phyloP scores from a whole-genome alignment of 1,140 invertebrate species.

The Zaprionus taronus region DNA sequence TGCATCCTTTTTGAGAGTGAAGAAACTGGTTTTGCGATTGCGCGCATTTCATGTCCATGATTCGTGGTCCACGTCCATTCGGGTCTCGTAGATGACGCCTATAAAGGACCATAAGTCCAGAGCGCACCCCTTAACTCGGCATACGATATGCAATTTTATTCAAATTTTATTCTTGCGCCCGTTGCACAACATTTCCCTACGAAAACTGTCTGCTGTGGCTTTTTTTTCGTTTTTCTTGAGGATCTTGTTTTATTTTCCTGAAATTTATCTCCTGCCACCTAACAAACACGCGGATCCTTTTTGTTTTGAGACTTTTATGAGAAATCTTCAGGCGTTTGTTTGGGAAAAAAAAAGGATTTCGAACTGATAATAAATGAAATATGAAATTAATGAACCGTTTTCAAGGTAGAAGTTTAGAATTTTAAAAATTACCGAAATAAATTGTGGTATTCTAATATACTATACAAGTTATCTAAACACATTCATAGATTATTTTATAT shows the following conservation, averaged over 20 bases:
- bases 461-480: not conserved
- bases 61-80: constrained; percentile 14
- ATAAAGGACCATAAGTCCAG: constrained; percentile 6
- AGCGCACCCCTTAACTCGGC: constrained; percentile 49
- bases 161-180: constrained; percentile 52
- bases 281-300: constrained; percentile 47
- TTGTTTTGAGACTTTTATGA: constrained; percentile 42
- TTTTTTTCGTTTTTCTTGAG: constrained; percentile 23
- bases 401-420: not conserved
- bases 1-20: constrained; percentile 68
- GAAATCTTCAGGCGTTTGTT: constrained; percentile 24
- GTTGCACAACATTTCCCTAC: constrained; percentile 39
- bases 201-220: constrained; percentile 43
- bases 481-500: not conserved
- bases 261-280: constrained; percentile 66
- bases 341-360: constrained; percentile 50
- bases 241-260: constrained; percentile 53
- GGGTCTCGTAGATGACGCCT: not conserved
- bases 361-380: constrained; percentile 43
- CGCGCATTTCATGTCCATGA: constrained; percentile 26
- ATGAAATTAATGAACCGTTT: constrained; percentile 10
- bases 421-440: not conserved
- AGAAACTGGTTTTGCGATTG: constrained; percentile 63
- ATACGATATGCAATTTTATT: constrained; percentile 56
- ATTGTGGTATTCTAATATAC: not conserved